These are phyloP conservation scores for Manis crassicaudata DNA, from an alignment of 2,797 vertebrate genomes.

Conservation along the genomic window DNA sequence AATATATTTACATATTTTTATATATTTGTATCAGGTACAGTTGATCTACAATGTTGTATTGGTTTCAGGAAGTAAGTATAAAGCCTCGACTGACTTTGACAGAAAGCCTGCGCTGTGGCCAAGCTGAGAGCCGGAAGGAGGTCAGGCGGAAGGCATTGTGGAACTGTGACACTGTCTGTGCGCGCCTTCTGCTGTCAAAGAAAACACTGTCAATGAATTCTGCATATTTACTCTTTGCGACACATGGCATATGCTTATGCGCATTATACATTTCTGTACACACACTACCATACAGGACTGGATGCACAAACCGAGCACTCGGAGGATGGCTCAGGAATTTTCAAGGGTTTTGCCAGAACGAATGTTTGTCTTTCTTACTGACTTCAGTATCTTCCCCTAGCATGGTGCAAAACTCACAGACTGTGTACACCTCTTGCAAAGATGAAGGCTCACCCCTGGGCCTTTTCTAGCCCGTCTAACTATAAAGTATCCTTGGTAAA, in stretches of 20 bases:
- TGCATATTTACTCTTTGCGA: neutral
- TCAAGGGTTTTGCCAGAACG: neutral
- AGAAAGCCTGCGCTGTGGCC: neutral
- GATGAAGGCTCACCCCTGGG: neutral
- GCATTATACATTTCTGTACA: accelerated
- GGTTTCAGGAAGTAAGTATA: too few relatives aligned
- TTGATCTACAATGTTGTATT: too few relatives aligned
- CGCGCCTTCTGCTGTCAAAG: neutral
- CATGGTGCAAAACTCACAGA: accelerated
- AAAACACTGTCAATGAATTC: neutral
- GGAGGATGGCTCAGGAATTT: neutral
- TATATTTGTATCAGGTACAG: too few relatives aligned
- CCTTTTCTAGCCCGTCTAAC: neutral
- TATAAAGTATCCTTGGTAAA: neutral
- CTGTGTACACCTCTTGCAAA: too few relatives aligned
- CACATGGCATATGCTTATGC: accelerated
- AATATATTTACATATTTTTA: too few relatives aligned
- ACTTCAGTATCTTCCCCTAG: neutral
- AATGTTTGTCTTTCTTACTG: neutral
- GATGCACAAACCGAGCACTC: neutral
- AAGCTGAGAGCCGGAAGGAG: neutral
- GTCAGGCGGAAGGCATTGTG: accelerated
- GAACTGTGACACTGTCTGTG: accelerated
- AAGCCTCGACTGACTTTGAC: too few relatives aligned
- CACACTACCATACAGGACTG: neutral